Evolutionary conservation across 2,797 vertebrate genomes (phyloP), one percentile per base, ranked within the genome.

Genomic region (Typhlichthys eigenmanni): DNA sequence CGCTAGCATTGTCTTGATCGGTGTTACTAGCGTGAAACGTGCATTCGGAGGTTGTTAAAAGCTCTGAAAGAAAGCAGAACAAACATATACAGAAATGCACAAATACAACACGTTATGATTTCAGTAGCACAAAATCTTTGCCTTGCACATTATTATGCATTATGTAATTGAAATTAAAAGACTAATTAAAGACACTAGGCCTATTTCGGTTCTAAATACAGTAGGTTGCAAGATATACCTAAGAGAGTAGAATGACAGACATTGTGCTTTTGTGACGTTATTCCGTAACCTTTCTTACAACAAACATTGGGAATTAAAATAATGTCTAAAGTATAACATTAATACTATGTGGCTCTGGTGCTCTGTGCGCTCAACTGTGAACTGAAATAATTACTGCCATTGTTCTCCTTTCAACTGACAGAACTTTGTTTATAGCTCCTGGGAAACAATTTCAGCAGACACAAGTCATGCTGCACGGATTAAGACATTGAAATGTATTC

Each of bases 31-130:
- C 34, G 64, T 76, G 71, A 75, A 78, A 63, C 13, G 69, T 69
- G 83, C 82, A 85, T 75, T 91, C 70, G 61, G 81, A 78, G 59
- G 80, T 63, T 29, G 82, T 78, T 43, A 85, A 85, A 60, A 69
- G 58, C 73, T 91, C 95, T 96, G 87, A 75, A 94, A 93, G 78
- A 88, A 60, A 78, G 24, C 78, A 76, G 76, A 75, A 13, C 17
- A 56, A 45, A 60, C 47, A 16, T 67, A 56, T 34, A 34, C 43
- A 58, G 38, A 38, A 50, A 9, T 17, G 69, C 53, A 81, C 50
- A 81, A 64, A 79, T 16, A 29, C 60, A 74, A 5, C 32, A 16
- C 34, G 45, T 57, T 57, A 55, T 46, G 14, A 58, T 16, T 17
- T 46, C 4, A 16, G 19, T 24, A 24, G 14, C 11, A 19, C 38